These are phyloP conservation scores for Trichonephila clavipes DNA, from an alignment of 1,140 invertebrate species.

Conservation along the genomic window DNA sequence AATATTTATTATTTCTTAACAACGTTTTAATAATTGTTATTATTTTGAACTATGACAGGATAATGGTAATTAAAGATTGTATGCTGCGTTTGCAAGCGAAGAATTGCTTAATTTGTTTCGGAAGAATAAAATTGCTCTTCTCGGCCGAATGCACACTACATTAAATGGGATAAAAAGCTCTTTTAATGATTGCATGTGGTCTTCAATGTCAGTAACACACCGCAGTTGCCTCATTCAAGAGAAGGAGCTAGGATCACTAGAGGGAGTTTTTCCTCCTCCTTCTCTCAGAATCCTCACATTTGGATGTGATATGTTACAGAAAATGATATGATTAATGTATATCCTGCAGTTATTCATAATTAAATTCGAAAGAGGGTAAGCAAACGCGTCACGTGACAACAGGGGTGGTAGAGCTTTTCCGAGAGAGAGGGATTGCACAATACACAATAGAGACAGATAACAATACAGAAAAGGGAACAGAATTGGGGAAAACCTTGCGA, in stretches of 20 bases:
- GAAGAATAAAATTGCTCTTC: neutral
- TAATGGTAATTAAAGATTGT: neutral
- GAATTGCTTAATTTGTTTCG: neutral
- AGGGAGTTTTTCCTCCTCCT: conserved; percentile 27
- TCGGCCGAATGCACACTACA: neutral
- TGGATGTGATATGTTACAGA: conserved; percentile 32
- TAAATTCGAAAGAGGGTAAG: conserved; percentile 56
- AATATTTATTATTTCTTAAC: no score
- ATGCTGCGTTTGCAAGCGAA: neutral
- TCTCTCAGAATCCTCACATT: conserved; percentile 16
- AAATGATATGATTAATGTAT: conserved; percentile 53
- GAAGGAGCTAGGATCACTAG: neutral
- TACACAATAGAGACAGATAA: conserved; percentile 52
- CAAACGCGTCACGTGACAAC: neutral
- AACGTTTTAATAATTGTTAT: no score
- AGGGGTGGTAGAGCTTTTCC: neutral
- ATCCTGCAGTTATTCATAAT: conserved; percentile 67
- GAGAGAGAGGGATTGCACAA: conserved; percentile 35
- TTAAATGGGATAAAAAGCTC: conserved; percentile 13
- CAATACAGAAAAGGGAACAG: neutral
- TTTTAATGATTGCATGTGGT: conserved; percentile 35
- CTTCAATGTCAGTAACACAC: conserved; percentile 39
- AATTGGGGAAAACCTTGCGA: conserved; percentile 3
- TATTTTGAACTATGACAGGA: no score
- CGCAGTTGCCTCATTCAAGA: neutral